Evolutionary conservation across 2,888 invertebrate species (phyloP).

Genomic region (Disparrhopalites patrizii): DNA sequence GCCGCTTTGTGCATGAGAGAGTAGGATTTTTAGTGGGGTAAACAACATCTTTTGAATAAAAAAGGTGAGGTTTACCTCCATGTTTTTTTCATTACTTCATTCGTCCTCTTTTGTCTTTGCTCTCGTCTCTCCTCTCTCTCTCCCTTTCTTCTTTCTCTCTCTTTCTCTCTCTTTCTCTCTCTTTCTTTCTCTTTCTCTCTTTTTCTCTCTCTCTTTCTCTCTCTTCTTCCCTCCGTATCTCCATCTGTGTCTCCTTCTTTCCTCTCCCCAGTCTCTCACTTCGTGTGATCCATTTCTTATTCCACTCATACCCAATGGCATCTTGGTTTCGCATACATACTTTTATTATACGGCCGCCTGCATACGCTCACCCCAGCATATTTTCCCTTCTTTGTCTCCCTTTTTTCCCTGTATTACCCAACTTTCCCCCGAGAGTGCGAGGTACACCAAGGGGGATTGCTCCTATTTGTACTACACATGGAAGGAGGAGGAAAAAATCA

Average conservation of each 20-base stretch:
- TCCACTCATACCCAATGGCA: too few relatives aligned
- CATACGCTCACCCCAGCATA: neutral
- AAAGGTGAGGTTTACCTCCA: neutral
- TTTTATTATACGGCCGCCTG: too few relatives aligned
- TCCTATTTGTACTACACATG: neutral
- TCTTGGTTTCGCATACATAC: too few relatives aligned
- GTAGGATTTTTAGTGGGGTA: too few relatives aligned
- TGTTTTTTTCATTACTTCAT: neutral
- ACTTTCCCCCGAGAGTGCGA: too few relatives aligned
- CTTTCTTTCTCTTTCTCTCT: slow-evolving; percentile 1
- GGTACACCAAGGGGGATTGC: neutral
- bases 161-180: neutral
- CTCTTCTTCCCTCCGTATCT: neutral
- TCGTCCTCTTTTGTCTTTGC: neutral
- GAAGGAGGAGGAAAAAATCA: neutral
- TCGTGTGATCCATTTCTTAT: neutral
- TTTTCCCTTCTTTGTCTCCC: too few relatives aligned
- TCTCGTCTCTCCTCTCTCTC: neutral
- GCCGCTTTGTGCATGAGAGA: too few relatives aligned
- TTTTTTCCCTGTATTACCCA: too few relatives aligned
- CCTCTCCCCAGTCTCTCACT: neutral
- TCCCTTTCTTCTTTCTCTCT: neutral
- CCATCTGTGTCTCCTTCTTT: neutral
- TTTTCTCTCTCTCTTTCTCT: neutral
- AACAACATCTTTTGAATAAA: neutral